These are phyloP conservation scores for Sinhomidia bicolor DNA, from an alignment of 2,888 invertebrate genomes.

Conservation along the genomic window DNA sequence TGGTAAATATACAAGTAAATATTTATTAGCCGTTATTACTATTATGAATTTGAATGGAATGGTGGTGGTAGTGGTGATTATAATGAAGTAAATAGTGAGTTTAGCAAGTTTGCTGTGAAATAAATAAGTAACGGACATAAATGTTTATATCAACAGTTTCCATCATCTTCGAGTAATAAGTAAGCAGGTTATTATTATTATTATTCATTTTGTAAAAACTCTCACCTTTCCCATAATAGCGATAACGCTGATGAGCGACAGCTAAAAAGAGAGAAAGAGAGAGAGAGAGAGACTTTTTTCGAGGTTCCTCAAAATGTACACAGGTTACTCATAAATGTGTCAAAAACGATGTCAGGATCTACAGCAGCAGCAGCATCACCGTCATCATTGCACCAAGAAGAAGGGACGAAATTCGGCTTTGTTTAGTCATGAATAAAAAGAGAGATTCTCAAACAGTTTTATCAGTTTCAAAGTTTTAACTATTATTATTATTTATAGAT, in stretches of 20 bases:
- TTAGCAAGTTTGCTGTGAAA: neutral
- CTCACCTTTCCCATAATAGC: slow-evolving; percentile 66
- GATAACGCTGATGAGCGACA: neutral
- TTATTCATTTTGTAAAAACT: slow-evolving; percentile 51
- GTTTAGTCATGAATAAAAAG: slow-evolving; percentile 18
- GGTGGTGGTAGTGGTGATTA: no score
- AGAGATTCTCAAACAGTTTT: slow-evolving; percentile 36
- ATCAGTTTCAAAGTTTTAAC: slow-evolving; percentile 31
- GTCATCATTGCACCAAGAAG: neutral
- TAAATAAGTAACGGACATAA: no score
- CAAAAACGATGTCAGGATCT: no score
- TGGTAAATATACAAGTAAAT: neutral
- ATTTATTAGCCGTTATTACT: neutral
- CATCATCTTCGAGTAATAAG: neutral
- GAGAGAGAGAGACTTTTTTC: no score
- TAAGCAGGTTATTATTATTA: slow-evolving; percentile 27
- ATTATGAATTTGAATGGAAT: neutral
- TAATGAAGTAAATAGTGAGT: neutral
- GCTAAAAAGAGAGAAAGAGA: neutral
- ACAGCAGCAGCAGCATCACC: no score
- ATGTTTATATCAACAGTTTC: neutral
- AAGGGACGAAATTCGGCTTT: slow-evolving; percentile 38
- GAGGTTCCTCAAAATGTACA: no score
- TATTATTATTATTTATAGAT: slow-evolving; percentile 15
- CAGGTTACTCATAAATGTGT: no score